phyloP scores from a whole-genome alignment of 2,888 invertebrate species.

The Zhuqinia jingwanae region DNA sequence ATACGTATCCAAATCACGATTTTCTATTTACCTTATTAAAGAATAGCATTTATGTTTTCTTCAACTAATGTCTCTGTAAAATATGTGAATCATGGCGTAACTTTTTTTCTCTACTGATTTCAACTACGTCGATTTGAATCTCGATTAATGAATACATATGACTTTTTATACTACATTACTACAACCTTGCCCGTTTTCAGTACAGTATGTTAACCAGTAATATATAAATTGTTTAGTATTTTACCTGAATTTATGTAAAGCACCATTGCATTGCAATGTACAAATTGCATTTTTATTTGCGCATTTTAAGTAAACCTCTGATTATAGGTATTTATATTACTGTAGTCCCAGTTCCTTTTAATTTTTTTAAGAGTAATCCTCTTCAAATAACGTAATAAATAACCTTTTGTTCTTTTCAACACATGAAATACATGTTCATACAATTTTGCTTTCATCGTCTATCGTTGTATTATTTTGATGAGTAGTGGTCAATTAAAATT shows the following conservation, averaged over 20 bases:
- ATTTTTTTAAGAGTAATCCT: not conserved
- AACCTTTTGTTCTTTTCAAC: not conserved
- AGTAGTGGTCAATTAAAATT: not conserved
- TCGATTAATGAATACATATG: constrained; percentile 50
- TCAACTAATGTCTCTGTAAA: not conserved
- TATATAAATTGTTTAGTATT: constrained; percentile 21
- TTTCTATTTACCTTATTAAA: not conserved
- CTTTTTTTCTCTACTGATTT: constrained; percentile 18
- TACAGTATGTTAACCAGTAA: constrained; percentile 23
- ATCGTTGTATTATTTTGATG: constrained; percentile 18
- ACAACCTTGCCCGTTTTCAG: constrained; percentile 45
- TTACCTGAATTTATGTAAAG: constrained; percentile 71
- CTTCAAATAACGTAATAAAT: not conserved
- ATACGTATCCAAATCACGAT: constrained; percentile 8
- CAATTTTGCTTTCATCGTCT: not conserved
- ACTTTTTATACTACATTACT: constrained; percentile 46
- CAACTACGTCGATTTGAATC: constrained; percentile 55
- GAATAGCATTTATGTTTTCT: constrained; percentile 27
- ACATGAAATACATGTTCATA: not conserved
- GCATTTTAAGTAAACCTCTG: not conserved
- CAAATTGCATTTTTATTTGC: constrained; percentile 70
- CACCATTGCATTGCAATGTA: constrained; percentile 76
- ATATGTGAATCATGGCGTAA: not conserved
- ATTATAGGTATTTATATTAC: not conserved
- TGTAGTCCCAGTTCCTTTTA: constrained; percentile 15